Base-by-base conservation (phyloP, 2,888 invertebrate species). In the Diabrotica balteata region DNA sequence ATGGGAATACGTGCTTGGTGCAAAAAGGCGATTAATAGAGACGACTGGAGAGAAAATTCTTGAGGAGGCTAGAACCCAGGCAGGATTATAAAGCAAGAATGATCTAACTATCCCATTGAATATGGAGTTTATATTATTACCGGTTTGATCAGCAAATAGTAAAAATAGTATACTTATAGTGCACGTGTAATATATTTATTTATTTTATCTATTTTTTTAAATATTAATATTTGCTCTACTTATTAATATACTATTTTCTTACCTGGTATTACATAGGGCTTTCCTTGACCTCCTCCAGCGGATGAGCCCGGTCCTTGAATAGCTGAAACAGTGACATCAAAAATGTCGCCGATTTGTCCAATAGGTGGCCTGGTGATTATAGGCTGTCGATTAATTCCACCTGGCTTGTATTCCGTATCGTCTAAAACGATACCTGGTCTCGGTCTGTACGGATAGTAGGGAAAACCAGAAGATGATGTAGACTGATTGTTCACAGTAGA, bases 321-420 rank as follows among this genome's bases (percentile, higher is more conserved):
- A 1, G 94, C 95, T 0, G 94, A 94, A 0, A 95, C 91, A 0
- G 95, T 95, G 0, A 95, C 91, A 77, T 95, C 95, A 78, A 95
- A 95, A 65, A 94, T 92, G 81, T 95, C 95, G 8, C 92, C 93
- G 32, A 80, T 73, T 78, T 90, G 90, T 0, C 86, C 87, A 44
- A 86, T 83, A n/a, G 84, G 86, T 51, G 82, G 85, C 70, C 81
- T 81, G 47, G 84, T 86, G 65, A 84, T 75, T 47, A 84, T 83
- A 2, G 86, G 83, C 63, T 79, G 80, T 62, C 83, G 78, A 55
- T 81, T 77, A 17, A 80, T 78, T 0, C 89, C 88, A 42, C 89
- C 90, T 0, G 92, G 92, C 77, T 92, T 91, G 83, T 91, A 92
- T 81, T 92, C 92, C 0, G 92, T 89, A 79, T 95, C 95, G 73